Evolutionary conservation across 1,140 invertebrate genomes (phyloP), one percentile per base, ranked within the genome.

Genomic region (Hypothenemus hampei): DNA sequence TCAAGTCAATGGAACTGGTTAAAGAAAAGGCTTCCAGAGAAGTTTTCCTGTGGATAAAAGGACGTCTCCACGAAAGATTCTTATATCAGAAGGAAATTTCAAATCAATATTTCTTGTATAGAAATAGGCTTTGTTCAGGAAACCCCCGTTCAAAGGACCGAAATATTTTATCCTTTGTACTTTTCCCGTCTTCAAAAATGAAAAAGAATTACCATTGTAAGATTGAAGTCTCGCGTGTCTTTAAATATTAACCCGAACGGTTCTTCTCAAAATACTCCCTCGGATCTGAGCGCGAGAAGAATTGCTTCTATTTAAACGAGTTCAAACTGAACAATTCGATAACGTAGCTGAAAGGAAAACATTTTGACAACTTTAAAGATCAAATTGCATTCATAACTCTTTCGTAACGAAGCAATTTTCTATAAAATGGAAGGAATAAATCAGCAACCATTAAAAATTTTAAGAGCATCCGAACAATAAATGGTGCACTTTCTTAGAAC

Each of bases 51-150:
- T 37, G 7, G n/a, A 37, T 18, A 45, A 45, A 45, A 31, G 43
- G 31, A 11, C 43, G 18, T 37, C 40, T 11, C 23, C 40, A 8
- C 11, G 18, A 43, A 43, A 22, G 20, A 23, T 43, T 43, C 40
- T 43, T n/a, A 43, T 43, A 23, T 43, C 40, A n/a, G 40, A 10
- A n/a, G 40, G 40, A 43, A 23, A 21, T 24, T 16, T 45, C 11
- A 31, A 45, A 45, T 45, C 43, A 20, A 45, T 45, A 45, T 45
- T 45, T 45, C 43, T 24, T 45, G 31, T 45, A 45, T 16, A 45
- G 43, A 45, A 45, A 45, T 45, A 45, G 43, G 43, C 43, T 45
- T 45, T 45, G 43, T 45, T 45, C 43, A 23, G 22, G 26, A 45
- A 45, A n/a, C 22, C 24, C 11, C 8, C n/a, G 16, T 16, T 16